Conservation (phyloP, 2,797 vertebrate genomes). For the Crenichthys baileyi region DNA sequence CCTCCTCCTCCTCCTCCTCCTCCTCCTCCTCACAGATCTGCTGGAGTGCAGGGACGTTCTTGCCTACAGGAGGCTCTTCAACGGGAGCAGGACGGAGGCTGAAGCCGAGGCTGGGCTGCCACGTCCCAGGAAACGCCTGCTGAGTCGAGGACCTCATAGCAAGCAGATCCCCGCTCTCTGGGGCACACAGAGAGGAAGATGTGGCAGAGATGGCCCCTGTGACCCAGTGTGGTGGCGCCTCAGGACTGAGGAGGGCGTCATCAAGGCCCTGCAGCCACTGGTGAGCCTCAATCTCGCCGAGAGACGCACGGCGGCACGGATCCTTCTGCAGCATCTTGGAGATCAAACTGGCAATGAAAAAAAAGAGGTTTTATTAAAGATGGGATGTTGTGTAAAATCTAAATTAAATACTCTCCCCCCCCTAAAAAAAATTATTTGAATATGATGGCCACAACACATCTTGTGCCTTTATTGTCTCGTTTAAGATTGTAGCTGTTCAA, state of each 20-base stretch:
- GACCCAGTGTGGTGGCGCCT: slow-evolving; percentile 79
- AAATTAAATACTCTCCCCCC: not conserved
- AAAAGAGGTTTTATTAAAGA: not conserved
- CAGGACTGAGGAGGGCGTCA: slow-evolving; percentile 81
- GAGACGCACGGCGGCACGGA: slow-evolving; percentile 80
- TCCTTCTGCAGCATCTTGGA: slow-evolving; percentile 90
- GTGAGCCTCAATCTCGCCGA: slow-evolving; percentile 85
- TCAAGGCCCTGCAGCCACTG: slow-evolving; percentile 87
- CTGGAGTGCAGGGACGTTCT: slow-evolving; percentile 82
- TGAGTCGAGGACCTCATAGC: slow-evolving; percentile 61
- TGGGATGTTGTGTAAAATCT: not conserved
- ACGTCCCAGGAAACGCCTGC: slow-evolving; percentile 60
- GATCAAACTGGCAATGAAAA: slow-evolving; percentile 79
- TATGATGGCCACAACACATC: not conserved
- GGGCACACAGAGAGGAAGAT: slow-evolving; percentile 63
- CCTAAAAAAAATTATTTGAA: not conserved
- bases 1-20: slow-evolving; percentile 73
- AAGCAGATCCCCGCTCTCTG: slow-evolving; percentile 78
- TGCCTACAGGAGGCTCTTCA: slow-evolving; percentile 77
- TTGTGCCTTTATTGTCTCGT: not conserved
- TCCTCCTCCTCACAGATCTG: slow-evolving; percentile 86
- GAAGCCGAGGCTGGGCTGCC: slow-evolving; percentile 69
- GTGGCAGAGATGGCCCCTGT: slow-evolving; percentile 62
- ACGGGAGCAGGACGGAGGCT: slow-evolving; percentile 69
- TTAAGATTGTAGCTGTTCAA: not conserved